These are phyloP conservation scores for Neoarius graeffei DNA, from an alignment of 2,113 vertebrate genomes.

Conservation along the genomic window DNA sequence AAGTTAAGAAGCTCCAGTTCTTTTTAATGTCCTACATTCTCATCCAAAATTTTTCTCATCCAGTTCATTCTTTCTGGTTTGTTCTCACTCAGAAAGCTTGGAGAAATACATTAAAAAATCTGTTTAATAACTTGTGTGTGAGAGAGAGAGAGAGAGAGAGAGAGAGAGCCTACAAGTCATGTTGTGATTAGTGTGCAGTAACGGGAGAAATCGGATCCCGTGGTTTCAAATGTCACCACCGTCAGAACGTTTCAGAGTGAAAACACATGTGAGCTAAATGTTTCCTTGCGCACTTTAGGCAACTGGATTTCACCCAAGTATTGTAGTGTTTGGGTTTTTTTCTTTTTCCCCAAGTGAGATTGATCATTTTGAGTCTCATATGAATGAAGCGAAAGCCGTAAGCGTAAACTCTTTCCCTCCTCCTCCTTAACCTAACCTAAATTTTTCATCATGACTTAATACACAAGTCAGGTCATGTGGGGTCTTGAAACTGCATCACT, in stretches of 20 bases:
- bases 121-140: no score
- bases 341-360: neutral
- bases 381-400: neutral
- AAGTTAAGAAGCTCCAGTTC: neutral
- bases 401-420: neutral
- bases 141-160: no score
- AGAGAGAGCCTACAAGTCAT: neutral
- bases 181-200: neutral
- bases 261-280: constrained; percentile 9
- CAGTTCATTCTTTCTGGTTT: no score
- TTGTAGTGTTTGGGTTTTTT: no score
- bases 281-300: neutral
- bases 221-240: neutral
- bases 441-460: neutral
- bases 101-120: neutral
- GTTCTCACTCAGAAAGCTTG: neutral
- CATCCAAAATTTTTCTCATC: neutral
- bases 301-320: neutral
- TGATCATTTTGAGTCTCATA: neutral
- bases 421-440: neutral
- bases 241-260: neutral
- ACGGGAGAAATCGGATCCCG: neutral
- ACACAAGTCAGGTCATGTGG: no score
- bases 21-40: neutral
- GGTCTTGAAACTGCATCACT: no score